phyloP scores from a whole-genome alignment of 2,797 vertebrate genomes.

The Melanotaenia pygmaea region DNA sequence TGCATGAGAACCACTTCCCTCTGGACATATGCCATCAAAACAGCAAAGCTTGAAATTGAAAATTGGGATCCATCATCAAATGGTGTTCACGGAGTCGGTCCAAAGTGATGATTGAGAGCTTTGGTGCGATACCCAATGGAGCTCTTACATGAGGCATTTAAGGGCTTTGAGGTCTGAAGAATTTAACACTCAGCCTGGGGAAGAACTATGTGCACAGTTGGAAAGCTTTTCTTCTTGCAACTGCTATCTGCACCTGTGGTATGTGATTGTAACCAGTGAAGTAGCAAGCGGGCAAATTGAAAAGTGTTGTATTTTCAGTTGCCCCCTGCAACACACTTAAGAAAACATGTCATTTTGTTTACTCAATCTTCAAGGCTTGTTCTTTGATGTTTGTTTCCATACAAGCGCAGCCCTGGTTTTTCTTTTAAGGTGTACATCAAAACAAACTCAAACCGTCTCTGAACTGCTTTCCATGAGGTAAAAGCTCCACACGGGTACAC shows the following conservation, averaged over 20 bases:
- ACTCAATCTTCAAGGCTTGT: slow-evolving; percentile 42
- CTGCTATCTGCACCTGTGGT: slow-evolving; percentile 53
- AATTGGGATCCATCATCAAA: slow-evolving; percentile 69
- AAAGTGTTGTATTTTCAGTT: slow-evolving; percentile 46
- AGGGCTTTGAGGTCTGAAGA: slow-evolving; percentile 56
- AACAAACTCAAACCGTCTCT: slow-evolving; percentile 33
- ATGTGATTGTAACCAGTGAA: slow-evolving; percentile 41
- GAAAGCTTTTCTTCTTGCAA: slow-evolving; percentile 57
- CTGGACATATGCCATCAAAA: slow-evolving; percentile 62
- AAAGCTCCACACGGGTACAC: slow-evolving; percentile 29
- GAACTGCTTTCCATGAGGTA: background rate
- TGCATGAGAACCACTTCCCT: slow-evolving; percentile 44
- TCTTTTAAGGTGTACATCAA: slow-evolving; percentile 38
- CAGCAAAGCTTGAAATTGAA: slow-evolving; percentile 72
- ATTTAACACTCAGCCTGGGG: slow-evolving; percentile 42
- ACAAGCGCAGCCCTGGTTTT: slow-evolving; percentile 7
- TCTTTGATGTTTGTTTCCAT: slow-evolving; percentile 28
- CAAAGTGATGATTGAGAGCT: slow-evolving; percentile 68
- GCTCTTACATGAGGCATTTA: slow-evolving; percentile 60
- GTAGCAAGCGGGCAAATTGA: slow-evolving; percentile 64
- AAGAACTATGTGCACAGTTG: slow-evolving; percentile 46
- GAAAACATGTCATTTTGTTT: slow-evolving; percentile 40
- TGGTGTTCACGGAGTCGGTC: slow-evolving; percentile 47
- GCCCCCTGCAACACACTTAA: slow-evolving; percentile 1
- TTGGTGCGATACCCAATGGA: slow-evolving; percentile 52